A percentile compares a stretch with the other conserved stretches of the same genome.
These are phyloP conservation scores for Anagyrus pseudococci DNA, from an alignment of 2,888 invertebrate species.

Conservation along the genomic window DNA sequence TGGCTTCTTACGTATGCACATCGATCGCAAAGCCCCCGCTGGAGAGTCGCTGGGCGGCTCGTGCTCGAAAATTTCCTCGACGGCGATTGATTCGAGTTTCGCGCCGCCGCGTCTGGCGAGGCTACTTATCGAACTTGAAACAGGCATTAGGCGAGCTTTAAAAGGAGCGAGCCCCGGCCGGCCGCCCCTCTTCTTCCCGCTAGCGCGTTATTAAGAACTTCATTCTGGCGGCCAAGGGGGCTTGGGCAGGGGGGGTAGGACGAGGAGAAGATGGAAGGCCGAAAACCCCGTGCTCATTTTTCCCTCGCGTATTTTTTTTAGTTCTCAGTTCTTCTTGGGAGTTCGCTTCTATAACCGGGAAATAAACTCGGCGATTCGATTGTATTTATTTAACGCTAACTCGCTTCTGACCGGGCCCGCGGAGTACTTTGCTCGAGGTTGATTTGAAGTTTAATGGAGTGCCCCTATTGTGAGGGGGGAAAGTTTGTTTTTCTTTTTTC, in stretches of 20 bases:
- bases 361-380: slow-evolving; percentile 40
- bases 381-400: slow-evolving; percentile 49
- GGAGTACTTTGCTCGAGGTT: slow-evolving; percentile 11
- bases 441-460: slow-evolving; percentile 34
- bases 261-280: too few species aligned
- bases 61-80: slow-evolving; percentile 26
- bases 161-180: not conserved
- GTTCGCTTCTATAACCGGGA: slow-evolving; percentile 25
- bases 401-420: slow-evolving; percentile 17
- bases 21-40: slow-evolving; percentile 15
- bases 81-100: slow-evolving; percentile 33
- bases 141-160: slow-evolving; percentile 20
- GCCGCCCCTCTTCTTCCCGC: slow-evolving; percentile 7
- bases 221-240: slow-evolving; percentile 2
- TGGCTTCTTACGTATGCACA: slow-evolving; percentile 31
- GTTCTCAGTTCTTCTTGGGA: not conserved
- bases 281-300: not conserved
- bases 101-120: slow-evolving; percentile 7
- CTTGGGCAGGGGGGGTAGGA: too few species aligned
- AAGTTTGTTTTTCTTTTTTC: slow-evolving; percentile 16
- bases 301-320: not conserved
- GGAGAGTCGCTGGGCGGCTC: not conserved
- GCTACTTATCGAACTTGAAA: slow-evolving; percentile 37
- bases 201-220: slow-evolving; percentile 37
- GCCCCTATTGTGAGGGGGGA: slow-evolving; percentile 11